Conservation (phyloP, 2,113 vertebrate species). For the Myiopsitta monachus region DNA sequence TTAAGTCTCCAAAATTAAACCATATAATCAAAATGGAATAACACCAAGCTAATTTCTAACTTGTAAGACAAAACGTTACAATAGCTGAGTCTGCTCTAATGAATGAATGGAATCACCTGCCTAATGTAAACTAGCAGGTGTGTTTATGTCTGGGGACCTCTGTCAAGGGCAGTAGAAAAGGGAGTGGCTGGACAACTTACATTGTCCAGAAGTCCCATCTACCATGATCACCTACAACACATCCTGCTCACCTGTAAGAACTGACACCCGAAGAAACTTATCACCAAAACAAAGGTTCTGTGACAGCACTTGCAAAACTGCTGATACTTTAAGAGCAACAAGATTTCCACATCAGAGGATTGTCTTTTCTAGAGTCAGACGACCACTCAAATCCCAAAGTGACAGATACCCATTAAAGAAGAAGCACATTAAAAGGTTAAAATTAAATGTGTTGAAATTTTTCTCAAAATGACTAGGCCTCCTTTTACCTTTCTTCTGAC, state of each 20-base stretch:
- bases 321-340: not conserved
- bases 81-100: not conserved
- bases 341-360: not conserved
- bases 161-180: not conserved
- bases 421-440: not conserved
- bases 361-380: not conserved
- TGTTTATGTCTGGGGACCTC: not conserved
- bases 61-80: not conserved
- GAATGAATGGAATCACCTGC: not conserved
- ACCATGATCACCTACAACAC: not conserved
- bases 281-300: not conserved
- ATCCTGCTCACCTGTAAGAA: not conserved
- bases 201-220: not conserved
- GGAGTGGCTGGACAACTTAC: not conserved
- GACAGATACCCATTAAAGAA: not conserved
- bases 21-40: not conserved
- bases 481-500: not conserved
- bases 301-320: not conserved
- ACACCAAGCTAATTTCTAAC: not conserved
- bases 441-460: not conserved
- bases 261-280: not conserved
- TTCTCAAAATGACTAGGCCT: not conserved
- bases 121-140: not conserved
- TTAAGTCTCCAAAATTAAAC: not conserved
- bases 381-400: not conserved